These are phyloP conservation scores for Phorcus lineatus DNA, from an alignment of 2,888 invertebrate genomes.

Conservation along the genomic window DNA sequence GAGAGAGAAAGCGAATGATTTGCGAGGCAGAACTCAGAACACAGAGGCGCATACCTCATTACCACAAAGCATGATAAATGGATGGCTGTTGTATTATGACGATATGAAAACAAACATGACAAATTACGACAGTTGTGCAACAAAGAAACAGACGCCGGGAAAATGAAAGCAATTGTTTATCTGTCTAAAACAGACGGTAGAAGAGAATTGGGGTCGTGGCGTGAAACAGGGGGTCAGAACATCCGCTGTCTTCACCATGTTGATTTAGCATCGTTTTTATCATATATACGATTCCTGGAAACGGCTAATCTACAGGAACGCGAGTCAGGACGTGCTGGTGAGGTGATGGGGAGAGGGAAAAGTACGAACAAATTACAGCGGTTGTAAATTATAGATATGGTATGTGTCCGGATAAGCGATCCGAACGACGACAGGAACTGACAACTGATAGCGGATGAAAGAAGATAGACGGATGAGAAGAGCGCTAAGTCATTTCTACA, in stretches of 20 bases:
- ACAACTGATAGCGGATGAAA: slow-evolving; percentile 10
- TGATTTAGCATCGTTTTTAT: slow-evolving; percentile 4
- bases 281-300: not conserved
- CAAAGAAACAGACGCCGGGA: not conserved
- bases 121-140: slow-evolving; percentile 10
- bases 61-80: not conserved
- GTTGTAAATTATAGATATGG: slow-evolving; percentile 10
- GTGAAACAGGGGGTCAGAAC: not conserved
- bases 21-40: too few relatives aligned
- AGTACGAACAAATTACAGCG: slow-evolving; percentile 3
- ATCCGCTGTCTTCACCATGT: not conserved
- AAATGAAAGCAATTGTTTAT: slow-evolving; percentile 1
- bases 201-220: not conserved
- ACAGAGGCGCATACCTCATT: too few relatives aligned
- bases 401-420: slow-evolving; percentile 15
- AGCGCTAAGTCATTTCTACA: not conserved
- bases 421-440: slow-evolving; percentile 13
- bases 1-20: too few relatives aligned
- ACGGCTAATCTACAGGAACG: not conserved
- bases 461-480: slow-evolving; percentile 20
- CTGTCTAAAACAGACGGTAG: not conserved
- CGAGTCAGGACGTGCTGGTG: not conserved
- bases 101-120: slow-evolving; percentile 11
- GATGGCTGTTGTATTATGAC: not conserved
- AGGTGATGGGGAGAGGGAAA: not conserved